A percentile compares a stretch with the other conserved stretches of the same genome.
phyloP scores from a whole-genome alignment of 2,888 invertebrate genomes.

The Pachycephus smyrnensis region DNA sequence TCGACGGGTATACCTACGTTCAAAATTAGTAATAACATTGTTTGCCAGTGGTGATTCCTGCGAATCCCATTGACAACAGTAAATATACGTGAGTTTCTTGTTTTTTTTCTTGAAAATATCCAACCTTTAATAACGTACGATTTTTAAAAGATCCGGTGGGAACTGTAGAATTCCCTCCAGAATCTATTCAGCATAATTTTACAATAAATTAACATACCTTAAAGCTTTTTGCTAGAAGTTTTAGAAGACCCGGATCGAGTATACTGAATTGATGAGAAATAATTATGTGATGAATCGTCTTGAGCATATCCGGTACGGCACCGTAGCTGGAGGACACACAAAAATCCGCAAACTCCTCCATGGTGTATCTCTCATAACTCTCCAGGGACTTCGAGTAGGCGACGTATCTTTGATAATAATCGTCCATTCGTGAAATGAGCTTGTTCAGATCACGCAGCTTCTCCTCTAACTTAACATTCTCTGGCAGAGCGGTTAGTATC shows the following conservation, averaged over 20 bases:
- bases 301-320: slow-evolving; percentile 75
- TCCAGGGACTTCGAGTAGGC: slow-evolving; percentile 70
- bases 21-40: too few relatives aligned
- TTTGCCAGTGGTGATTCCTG: neutral
- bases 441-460: slow-evolving; percentile 74
- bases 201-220: slow-evolving; percentile 40
- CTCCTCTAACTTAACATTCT: slow-evolving; percentile 71
- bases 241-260: slow-evolving; percentile 68
- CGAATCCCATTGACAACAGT: neutral
- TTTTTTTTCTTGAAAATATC: too few relatives aligned
- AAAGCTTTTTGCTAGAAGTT: slow-evolving; percentile 44
- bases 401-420: slow-evolving; percentile 73
- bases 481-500: slow-evolving; percentile 61
- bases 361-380: slow-evolving; percentile 74
- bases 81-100: neutral
- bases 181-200: neutral
- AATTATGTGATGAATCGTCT: slow-evolving; percentile 75
- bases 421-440: slow-evolving; percentile 69
- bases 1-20: neutral
- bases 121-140: neutral
- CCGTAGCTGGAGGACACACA: slow-evolving; percentile 77
- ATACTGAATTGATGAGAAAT: slow-evolving; percentile 68
- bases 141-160: neutral
- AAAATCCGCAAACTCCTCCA: slow-evolving; percentile 78
- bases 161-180: neutral